Evolutionary conservation across 2,888 invertebrate species (phyloP), one percentile per base, ranked within the genome.

Genomic region (Rhaphigaster nebulosa): DNA sequence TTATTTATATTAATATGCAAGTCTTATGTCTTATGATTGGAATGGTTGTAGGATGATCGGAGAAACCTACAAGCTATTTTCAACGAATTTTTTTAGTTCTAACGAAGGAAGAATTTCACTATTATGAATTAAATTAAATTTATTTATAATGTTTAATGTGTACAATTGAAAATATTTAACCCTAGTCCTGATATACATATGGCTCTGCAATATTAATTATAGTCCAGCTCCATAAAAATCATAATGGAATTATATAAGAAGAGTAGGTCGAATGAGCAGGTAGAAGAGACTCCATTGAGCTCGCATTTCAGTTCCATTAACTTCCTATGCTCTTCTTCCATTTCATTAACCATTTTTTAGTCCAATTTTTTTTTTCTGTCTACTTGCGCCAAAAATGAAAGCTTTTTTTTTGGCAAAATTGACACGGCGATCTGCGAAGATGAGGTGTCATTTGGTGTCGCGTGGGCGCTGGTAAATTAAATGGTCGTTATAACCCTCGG

Each of bases 361-460:
- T 56, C 13, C n/a, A 12, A 10, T 13, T 26, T 56, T 56, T 4
- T 18, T 65, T 65, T 34, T 34, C 34, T 34, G 13, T 10, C 60
- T 60, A 3, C 60, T 60, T 18, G 65, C 34, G 65, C 65, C 65
- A 65, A 65, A 65, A 65, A 29, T n/a, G 29, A 34, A 34, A 60
- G n/a, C 15, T 0, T 18, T 34, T 65, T 65, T 65, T 65, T 34
- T 15, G 65, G 18, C 29, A 4, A 34, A 65, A 65, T 65, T 34
- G 65, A 65, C 65, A 65, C 65, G 18, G 65, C 65, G 34, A 65
- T 65, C 65, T 65, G 65, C 65, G 65, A 65, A 60, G 65, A 65
- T 65, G 65, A 65, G 65, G 65, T 65, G 65, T 34, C 65, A 65
- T 65, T 65, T 65, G 65, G 34, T 65, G 65, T 65, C 65, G 65